Evolutionary conservation across 2,797 vertebrate genomes (phyloP).

Genomic region (Mallotus villosus): DNA sequence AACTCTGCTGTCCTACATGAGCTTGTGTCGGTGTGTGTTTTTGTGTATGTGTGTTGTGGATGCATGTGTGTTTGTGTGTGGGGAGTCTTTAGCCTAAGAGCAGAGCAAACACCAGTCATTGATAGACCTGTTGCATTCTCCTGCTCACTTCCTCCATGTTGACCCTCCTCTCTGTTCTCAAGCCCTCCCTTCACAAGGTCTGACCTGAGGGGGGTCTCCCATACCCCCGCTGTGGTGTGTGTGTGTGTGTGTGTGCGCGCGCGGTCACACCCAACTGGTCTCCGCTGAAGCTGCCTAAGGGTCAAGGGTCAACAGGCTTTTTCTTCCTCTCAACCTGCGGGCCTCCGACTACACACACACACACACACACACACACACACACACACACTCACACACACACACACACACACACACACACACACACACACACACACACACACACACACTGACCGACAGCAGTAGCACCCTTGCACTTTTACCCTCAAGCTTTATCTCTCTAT

Average conservation of each 20-base stretch:
- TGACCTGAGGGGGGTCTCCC: neutral
- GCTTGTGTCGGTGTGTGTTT: neutral
- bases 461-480: neutral
- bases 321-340: constrained; percentile 5
- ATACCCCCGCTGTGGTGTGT: neutral
- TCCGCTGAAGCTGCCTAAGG: constrained; percentile 24
- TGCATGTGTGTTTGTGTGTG: too few species aligned
- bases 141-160: neutral
- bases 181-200: constrained; percentile 10
- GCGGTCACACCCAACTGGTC: constrained; percentile 28
- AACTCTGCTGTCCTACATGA: neutral
- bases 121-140: neutral
- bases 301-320: constrained; percentile 31
- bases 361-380: constrained; percentile 1
- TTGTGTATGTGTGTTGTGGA: neutral
- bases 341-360: neutral
- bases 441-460: too few species aligned
- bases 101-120: neutral
- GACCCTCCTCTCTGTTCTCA: constrained; percentile 1
- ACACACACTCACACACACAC: too few species aligned
- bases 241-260: constrained; percentile 8
- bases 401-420: constrained; percentile 3
- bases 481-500: constrained; percentile 9
- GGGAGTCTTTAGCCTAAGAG: neutral
- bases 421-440: too few species aligned